These are phyloP conservation scores for Pyrochroa serraticornis DNA, from an alignment of 2,888 invertebrate species.

Conservation along the genomic window DNA sequence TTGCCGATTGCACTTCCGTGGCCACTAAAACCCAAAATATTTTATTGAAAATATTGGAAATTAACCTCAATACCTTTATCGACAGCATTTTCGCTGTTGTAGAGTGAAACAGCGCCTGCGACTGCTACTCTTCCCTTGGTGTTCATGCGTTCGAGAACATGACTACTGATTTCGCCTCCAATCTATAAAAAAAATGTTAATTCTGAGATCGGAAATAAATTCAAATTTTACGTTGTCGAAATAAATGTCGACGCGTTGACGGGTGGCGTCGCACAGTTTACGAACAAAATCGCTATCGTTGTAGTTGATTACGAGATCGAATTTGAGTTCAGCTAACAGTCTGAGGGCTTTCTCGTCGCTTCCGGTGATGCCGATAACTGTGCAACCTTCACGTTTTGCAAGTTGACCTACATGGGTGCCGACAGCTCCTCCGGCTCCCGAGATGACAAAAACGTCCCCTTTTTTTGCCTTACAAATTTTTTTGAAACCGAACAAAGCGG, in stretches of 20 bases:
- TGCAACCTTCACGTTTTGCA: conserved; percentile 72
- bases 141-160: conserved; percentile 69
- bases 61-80: conserved; percentile 1
- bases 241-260: conserved; percentile 73
- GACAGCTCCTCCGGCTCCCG: conserved; percentile 78
- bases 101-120: conserved; percentile 73
- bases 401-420: conserved; percentile 79
- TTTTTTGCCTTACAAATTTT: conserved; percentile 71
- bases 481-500: conserved; percentile 75
- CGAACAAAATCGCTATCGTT: conserved; percentile 63
- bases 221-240: conserved; percentile 72
- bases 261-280: conserved; percentile 66
- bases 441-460: conserved; percentile 75
- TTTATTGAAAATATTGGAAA: neutral
- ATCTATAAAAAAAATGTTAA: conserved; percentile 60
- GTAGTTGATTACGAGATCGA: conserved; percentile 74
- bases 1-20: conserved; percentile 61
- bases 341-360: conserved; percentile 73
- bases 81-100: conserved; percentile 58
- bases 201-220: neutral
- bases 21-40: conserved; percentile 37
- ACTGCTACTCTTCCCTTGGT: conserved; percentile 68
- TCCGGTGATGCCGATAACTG: conserved; percentile 75
- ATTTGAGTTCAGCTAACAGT: conserved; percentile 66
- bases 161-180: conserved; percentile 70